A percentile compares a stretch with the other conserved stretches of the same genome.
Conservation (phyloP, 2,797 vertebrate genomes). For the Anolis apletophallus region DNA sequence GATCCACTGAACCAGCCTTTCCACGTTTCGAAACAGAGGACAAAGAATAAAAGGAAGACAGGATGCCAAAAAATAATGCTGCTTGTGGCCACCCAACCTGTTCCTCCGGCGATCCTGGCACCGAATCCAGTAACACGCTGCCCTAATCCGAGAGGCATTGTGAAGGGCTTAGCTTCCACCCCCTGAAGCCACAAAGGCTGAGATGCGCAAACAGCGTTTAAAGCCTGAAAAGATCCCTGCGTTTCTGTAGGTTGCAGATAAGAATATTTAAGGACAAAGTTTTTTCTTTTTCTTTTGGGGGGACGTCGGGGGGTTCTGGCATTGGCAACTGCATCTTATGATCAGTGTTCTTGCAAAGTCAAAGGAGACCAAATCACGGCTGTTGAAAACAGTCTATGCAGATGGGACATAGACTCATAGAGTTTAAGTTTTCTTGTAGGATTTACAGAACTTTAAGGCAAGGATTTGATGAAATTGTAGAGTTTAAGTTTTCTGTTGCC, state of each 20-base stretch:
- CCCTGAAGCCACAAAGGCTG: background rate
- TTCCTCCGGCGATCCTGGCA: constrained; percentile 8
- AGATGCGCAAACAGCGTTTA: constrained; percentile 2
- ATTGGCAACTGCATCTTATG: background rate
- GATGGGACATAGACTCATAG: too few species aligned
- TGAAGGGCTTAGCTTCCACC: background rate
- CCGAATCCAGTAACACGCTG: constrained; percentile 8
- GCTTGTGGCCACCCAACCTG: background rate
- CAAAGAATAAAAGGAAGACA: background rate
- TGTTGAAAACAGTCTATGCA: background rate
- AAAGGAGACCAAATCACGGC: constrained; percentile 2
- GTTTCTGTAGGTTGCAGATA: constrained; percentile 8
- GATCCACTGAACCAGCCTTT: accelerated
- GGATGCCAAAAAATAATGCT: background rate
- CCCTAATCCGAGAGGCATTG: background rate
- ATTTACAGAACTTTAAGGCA: too few species aligned
- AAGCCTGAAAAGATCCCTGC: background rate
- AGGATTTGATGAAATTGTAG: too few species aligned
- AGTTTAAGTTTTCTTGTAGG: too few species aligned
- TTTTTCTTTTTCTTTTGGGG: too few species aligned
- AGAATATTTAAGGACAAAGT: background rate
- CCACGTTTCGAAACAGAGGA: background rate
- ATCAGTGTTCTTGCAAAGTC: background rate
- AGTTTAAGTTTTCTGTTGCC: too few species aligned
- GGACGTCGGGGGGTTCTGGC: too few species aligned